A percentile compares a stretch with the other conserved stretches of the same genome.
These are phyloP conservation scores for Patella caerulea DNA, from an alignment of 2,888 invertebrate species.

Conservation along the genomic window DNA sequence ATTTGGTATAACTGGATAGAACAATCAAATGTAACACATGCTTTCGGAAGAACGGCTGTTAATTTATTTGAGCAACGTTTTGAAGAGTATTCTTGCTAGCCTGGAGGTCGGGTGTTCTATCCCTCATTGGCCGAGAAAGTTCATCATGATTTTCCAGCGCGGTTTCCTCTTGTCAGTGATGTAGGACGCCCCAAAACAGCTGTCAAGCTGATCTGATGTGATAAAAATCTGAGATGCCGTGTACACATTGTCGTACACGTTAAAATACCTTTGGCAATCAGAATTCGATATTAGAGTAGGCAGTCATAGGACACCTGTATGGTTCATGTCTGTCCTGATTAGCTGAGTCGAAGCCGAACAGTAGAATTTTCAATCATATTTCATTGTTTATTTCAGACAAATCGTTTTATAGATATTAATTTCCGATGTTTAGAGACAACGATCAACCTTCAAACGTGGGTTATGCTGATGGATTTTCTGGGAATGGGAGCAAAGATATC, in stretches of 20 bases:
- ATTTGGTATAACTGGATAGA: too few relatives aligned
- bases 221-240: neutral
- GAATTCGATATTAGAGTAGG: too few relatives aligned
- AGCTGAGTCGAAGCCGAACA: too few relatives aligned
- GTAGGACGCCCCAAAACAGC: neutral
- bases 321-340: too few relatives aligned
- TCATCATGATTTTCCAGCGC: too few relatives aligned
- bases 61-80: too few relatives aligned
- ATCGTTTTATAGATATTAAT: conserved; percentile 83
- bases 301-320: too few relatives aligned
- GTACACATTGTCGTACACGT: neutral
- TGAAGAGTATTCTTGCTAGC: too few relatives aligned
- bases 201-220: neutral
- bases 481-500: conserved; percentile 75
- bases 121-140: too few relatives aligned
- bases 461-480: conserved; percentile 93
- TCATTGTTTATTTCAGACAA: conserved; percentile 62
- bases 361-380: too few relatives aligned
- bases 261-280: neutral
- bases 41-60: neutral
- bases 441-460: conserved; percentile 94
- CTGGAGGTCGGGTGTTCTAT: too few relatives aligned
- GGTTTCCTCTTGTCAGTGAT: too few relatives aligned
- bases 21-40: neutral
- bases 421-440: conserved; percentile 93